Evolutionary conservation across 2,113 vertebrate genomes (phyloP), one percentile per base, ranked within the genome.

Genomic region (Entelurus aequoreus): DNA sequence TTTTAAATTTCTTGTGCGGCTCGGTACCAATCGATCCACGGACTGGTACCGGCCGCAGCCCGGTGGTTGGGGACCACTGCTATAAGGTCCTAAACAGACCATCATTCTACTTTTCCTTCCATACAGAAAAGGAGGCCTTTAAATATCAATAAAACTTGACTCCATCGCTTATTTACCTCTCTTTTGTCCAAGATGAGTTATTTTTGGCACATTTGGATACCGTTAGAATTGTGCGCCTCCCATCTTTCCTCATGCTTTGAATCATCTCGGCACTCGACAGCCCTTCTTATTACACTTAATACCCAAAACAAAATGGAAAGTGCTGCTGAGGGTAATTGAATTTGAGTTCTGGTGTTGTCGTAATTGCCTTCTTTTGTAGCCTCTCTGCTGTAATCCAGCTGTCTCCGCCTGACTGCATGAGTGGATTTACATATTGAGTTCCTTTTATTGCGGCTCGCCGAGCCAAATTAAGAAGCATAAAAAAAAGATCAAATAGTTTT

Each of bases 301-400:
- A 68, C n/a, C 42, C 42, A 86, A 81, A 81, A 73, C 75, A 83
- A 87, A 88, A 76, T 82, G 76, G 86, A 88, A 86, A 85, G 68
- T 79, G 68, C 75, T 69, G 69, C 64, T 65, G 72, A 77, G 79
- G 77, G 66, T 71, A 72, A 80, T 77, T 76, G 79, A 89, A 90
- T 88, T 82, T 79, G 79, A 80, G 81, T 78, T 78, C 78, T 69
- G 71, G 67, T 75, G 65, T 77, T 67, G 69, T 72, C 71, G 80
- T 87, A 84, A 89, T 88, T 88, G 77, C 78, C 69, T 79, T 85
- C 68, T 80, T 80, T 78, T 72, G 60, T 72, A 77, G 79, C 74
- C 75, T 69, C 66, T 80, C 73, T 61, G 10, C 72, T 87, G 69
- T 89, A 88, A 88, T 88, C 81, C 82, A 66, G 40, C 69, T 70